Percentiles rank a stretch among this genome's conserved stretches.
Evolutionary conservation across 2,113 vertebrate genomes (phyloP).

Genomic region (zebrafish (Danio rerio)): DNA sequence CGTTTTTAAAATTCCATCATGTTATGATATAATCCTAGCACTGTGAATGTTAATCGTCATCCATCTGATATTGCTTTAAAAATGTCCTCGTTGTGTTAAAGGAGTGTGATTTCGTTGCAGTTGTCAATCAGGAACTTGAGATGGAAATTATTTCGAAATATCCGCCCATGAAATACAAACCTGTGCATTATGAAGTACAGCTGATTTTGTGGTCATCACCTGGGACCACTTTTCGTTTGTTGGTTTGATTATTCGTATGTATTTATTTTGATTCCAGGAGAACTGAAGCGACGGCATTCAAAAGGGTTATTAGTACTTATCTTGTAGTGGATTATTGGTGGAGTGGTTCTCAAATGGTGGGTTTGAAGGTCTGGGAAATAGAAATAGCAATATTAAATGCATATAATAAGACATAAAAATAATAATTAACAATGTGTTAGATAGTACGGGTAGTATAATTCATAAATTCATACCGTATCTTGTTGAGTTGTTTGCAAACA

Average conservation of each 20-base stretch:
- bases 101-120: neutral
- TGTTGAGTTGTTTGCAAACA: neutral
- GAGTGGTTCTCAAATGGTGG: neutral
- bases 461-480: neutral
- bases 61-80: conserved; percentile 61
- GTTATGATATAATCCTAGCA: conserved; percentile 63
- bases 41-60: conserved; percentile 74
- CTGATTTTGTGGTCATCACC: conserved; percentile 21
- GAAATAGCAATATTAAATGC: neutral
- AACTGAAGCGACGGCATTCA: conserved; percentile 3
- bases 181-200: neutral
- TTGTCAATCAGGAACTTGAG: neutral
- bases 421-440: neutral
- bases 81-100: conserved; percentile 20
- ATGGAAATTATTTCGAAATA: neutral
- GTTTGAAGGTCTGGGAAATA: neutral
- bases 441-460: neutral
- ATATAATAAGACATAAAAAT: neutral
- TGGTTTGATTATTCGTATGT: conserved; percentile 4
- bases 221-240: neutral
- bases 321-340: conserved; percentile 9
- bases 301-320: conserved; percentile 23
- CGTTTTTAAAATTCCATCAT: conserved; percentile 55
- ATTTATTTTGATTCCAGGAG: conserved; percentile 28
- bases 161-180: neutral